Base-by-base conservation (phyloP, 2,113 vertebrate species). In the Mola mola region DNA sequence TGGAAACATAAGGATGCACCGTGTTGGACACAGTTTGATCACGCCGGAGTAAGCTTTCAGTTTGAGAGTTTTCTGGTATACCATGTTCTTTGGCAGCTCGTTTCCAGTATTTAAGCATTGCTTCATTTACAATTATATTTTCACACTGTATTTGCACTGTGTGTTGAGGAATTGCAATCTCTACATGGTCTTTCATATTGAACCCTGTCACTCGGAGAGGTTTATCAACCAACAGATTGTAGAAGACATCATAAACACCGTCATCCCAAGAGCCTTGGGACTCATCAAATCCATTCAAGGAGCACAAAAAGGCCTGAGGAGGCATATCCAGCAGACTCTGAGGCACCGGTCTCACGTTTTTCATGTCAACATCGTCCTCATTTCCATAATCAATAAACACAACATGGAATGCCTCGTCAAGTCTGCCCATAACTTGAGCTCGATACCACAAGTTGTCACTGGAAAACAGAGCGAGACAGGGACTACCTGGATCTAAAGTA, bases 381-480 rank as follows among this genome's bases (percentile, higher is more conserved):
- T 93, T 95, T 40, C 96, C 95, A 0, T 94, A 94, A 81, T 96
- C 95, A 37, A 96, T 62, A 2, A 94, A 92, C 43, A 91, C 66
- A 47, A 96, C 86, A 0, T 58, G 59, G 0, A 93, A 1, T 0
- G 12, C 24, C 21, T 44, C 37, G 4, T 53, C 86, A 4, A 68
- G 66, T 47, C 88, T 40, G 0, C 41, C 31, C 29, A 71, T 84
- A n/a, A 96, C 70, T 24, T 91, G 50, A 36, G 94, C 95, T 75
- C 96, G 90, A 52, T 94, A 93, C 87, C 93, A 93, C 46, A 65
- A 87, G 0, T 90, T 82, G 67, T 96, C 92, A 34, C 87, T 82
- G 49, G 89, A 79, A 21, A 90, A 92, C 19, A 89, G 91, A 56
- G 92, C 93, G 17, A 96, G 89, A 50, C 94, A 96, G 17, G 78